Percentiles rank a stretch among this genome's conserved stretches.
Evolutionary conservation across 2,888 invertebrate species (phyloP).

Genomic region (Rhingia rostrata): DNA sequence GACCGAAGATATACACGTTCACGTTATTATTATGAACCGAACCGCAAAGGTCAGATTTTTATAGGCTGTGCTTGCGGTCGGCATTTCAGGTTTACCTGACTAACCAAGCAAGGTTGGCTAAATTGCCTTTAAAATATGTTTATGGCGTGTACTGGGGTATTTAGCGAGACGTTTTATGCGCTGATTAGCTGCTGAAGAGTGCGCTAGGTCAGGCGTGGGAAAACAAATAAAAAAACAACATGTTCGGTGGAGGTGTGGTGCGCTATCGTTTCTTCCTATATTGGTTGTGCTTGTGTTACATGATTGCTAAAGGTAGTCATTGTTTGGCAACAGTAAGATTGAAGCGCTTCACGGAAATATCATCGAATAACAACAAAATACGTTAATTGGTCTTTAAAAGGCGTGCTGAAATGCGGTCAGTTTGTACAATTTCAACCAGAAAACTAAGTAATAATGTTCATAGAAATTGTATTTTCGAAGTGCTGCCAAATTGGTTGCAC

Average conservation of each 20-base stretch:
- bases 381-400: not conserved
- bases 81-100: no score
- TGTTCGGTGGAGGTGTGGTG: not conserved
- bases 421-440: no score
- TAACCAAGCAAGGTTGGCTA: not conserved
- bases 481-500: no score
- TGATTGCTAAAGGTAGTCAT: not conserved
- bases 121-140: slow-evolving; percentile 8
- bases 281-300: not conserved
- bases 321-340: not conserved
- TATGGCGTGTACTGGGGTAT: slow-evolving; percentile 24
- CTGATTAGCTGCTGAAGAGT: not conserved
- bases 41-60: slow-evolving; percentile 59
- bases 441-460: no score
- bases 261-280: slow-evolving; percentile 3
- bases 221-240: slow-evolving; percentile 18
- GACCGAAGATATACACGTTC: slow-evolving; percentile 38
- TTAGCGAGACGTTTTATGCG: slow-evolving; percentile 7
- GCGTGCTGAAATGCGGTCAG: not conserved
- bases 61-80: slow-evolving; percentile 17
- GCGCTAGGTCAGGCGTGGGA: slow-evolving; percentile 31
- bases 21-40: slow-evolving; percentile 35
- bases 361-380: not conserved
- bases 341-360: not conserved
- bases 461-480: no score